Evolutionary conservation across 92 coral and sea anemone species (phyloP).

Genomic region (Bergia sp.): DNA sequence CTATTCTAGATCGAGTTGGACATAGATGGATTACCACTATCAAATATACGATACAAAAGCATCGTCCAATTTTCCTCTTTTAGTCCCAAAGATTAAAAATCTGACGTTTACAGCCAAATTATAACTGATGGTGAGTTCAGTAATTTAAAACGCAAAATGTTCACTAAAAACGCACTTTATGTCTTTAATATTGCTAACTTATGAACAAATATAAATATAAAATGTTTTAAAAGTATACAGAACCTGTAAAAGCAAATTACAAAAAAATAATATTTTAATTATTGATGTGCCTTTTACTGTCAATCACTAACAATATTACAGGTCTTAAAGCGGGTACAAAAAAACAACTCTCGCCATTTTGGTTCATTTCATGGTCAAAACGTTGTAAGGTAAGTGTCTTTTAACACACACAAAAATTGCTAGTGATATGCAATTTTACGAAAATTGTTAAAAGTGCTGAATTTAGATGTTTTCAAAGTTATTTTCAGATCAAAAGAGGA

Average conservation of each 20-base stretch:
- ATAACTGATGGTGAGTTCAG: neutral
- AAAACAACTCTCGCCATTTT: neutral
- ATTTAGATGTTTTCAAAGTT: neutral
- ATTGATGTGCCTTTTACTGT: neutral
- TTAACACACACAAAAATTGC: too few species aligned
- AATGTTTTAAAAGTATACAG: neutral
- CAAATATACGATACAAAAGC: too few species aligned
- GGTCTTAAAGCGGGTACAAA: too few species aligned
- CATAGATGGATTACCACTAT: neutral
- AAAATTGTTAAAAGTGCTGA: too few species aligned
- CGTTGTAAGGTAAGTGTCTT: neutral
- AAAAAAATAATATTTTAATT: too few species aligned
- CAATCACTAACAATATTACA: neutral
- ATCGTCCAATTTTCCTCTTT: neutral
- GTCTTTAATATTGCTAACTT: neutral
- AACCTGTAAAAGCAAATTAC: too few species aligned
- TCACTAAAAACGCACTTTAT: neutral
- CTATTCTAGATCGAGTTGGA: neutral
- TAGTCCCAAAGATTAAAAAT: too few species aligned
- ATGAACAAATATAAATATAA: too few species aligned
- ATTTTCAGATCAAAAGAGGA: neutral
- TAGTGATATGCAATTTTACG: neutral
- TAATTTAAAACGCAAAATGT: too few species aligned
- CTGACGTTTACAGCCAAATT: neutral
- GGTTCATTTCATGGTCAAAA: neutral